A percentile compares a stretch with the other conserved stretches of the same genome.
Conservation (phyloP, 2,888 invertebrate genomes). For the Dastarcus helophoroides region DNA sequence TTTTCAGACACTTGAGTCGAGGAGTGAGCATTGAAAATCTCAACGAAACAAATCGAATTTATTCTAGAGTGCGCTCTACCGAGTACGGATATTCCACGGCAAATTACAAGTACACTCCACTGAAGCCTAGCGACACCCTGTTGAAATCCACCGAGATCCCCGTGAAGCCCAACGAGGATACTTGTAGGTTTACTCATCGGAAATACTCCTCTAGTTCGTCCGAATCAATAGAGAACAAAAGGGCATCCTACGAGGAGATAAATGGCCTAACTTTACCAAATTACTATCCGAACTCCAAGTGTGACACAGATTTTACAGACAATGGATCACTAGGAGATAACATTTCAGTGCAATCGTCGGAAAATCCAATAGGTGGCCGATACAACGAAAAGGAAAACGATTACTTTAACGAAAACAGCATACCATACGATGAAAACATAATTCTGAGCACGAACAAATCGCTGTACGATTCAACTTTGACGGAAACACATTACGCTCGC, state of each 20-base stretch:
- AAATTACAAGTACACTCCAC: too few species aligned
- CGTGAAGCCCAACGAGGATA: too few species aligned
- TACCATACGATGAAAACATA: conserved; percentile 35
- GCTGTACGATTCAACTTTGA: conserved; percentile 24
- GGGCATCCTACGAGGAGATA: conserved; percentile 2
- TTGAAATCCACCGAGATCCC: too few species aligned
- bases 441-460: conserved; percentile 27
- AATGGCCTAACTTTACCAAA: conserved; percentile 32
- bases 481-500: conserved; percentile 19
- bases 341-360: conserved; percentile 30
- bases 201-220: too few species aligned
- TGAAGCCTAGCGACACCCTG: too few species aligned
- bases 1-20: conserved; percentile 5
- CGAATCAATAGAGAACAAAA: too few species aligned
- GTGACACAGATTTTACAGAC: conserved; percentile 39
- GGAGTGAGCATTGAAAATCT: conserved; percentile 7
- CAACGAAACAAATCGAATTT: too few species aligned
- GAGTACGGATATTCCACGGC: too few species aligned
- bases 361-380: conserved; percentile 11
- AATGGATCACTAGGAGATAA: conserved; percentile 36
- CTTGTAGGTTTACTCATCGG: too few species aligned
- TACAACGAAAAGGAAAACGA: conserved; percentile 12
- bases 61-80: too few species aligned
- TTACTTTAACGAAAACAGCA: conserved; percentile 21
- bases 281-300: conserved; percentile 37